Evolutionary conservation across 1,140 invertebrate species (phyloP), one percentile per base, ranked within the genome.

Genomic region (Rhopalosiphum padi): DNA sequence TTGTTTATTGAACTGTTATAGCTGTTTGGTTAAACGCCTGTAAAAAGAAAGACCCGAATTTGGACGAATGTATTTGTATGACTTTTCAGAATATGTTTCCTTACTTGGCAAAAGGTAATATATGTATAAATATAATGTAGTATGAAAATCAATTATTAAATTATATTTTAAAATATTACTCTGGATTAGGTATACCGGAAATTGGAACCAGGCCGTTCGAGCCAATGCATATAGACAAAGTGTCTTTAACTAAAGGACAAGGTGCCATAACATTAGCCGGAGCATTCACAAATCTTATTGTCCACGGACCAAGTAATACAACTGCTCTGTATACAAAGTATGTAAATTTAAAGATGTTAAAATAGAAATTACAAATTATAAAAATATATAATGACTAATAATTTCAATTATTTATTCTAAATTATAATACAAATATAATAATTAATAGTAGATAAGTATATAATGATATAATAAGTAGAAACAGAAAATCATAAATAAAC

Each of bases 21-120:
- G 95, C 95, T 46, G 86, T 94, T 30, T 96, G 95, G 95, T 93
- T 96, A 82, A 95, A 95, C 88, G 94, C 94, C 23, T 96, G 95
- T 94, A 94, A 94, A 83, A 94, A 94, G 93, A 95, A 94, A 46
- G 95, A 95, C 94, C 95, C 95, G 35, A 94, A 95, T 37, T 53
- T 95, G 86, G 95, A 95, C 93, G 93, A 94, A 88, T 96, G 95
- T 94, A 90, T 96, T 3, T 94, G 94, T 60, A 94, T 95, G 37
- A 94, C 95, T 46, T 95, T 96, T 94, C 94, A 94, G n/a, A 94
- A 95, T 23, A 95, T 96, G 95, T 96, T 96, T 94, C 95, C 95
- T 37, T 94, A 95, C 92, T 94, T 96, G 92, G 95, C 95, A 15
- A 94, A 94, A 94, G 95, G 95, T 96, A 95, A 60, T 43, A 18